Base-by-base conservation (phyloP, 2,113 vertebrate genomes). In the Nycticorax nycticorax region DNA sequence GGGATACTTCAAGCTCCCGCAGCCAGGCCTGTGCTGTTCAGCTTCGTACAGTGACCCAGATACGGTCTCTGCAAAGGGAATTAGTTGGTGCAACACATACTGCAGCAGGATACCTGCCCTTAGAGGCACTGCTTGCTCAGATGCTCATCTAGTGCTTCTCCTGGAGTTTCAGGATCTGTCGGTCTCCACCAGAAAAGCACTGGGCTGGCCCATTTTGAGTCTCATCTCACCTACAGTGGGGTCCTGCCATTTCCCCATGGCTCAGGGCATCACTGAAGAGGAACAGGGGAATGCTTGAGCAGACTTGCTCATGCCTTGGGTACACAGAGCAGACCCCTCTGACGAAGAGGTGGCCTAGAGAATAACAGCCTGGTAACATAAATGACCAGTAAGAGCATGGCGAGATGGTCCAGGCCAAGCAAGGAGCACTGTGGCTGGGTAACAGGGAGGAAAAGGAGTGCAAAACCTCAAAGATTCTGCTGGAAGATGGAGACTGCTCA, bases 331-430 rank as follows among this genome's bases (percentile, higher is more conserved):
- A 68, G 68, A 63, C 3, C 8, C 14, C 73, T 68, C 32, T 13
- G 26, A 56, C 1, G 1, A 37, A 24, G 8, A 52, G 7, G 3
- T 7, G 66, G 19, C 26, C 41, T 30, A 23, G 39, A 50, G 27
- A 17, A 94, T 62, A 59, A 32, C 9, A 28, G 14, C 13, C 43
- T 28, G 32, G 50, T 11, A 22, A 41, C 28, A 48, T 5, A 82
- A 67, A 19, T 2, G 27, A 57, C 27, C 0, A 1, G 14, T 48
- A 71, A 66, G 32, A 83, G 28, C 37, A 62, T 27, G 0, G 0
- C 5, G 62, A 63, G 48, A 53, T 27, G 10, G 35, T 59, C 4
- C 17, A 75, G 23, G 56, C 41, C 2, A 4, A 66, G 45, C 37
- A 85, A 8, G 1, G 28, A 80, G 39, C 57, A n/a, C 37, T 7